These are phyloP conservation scores for Thyatira batis DNA, from an alignment of 2,888 invertebrate species.

Conservation along the genomic window DNA sequence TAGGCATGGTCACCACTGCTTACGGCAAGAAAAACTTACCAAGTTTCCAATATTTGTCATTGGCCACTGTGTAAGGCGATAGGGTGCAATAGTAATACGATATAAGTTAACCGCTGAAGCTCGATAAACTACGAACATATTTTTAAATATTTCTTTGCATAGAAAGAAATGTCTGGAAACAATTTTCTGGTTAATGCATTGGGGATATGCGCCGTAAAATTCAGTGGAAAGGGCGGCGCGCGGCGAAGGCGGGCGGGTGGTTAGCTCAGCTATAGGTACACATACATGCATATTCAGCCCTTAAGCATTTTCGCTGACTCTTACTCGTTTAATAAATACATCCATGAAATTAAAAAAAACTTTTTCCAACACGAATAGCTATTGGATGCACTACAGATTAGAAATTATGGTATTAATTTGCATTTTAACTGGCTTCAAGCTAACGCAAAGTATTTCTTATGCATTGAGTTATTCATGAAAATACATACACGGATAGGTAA, in stretches of 20 bases:
- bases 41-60: too few species aligned
- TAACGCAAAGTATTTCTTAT: background rate
- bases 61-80: too few species aligned
- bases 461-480: background rate
- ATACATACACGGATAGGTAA: background rate
- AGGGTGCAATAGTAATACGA: too few species aligned
- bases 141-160: background rate
- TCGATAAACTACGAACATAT: too few species aligned
- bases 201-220: conserved; percentile 2
- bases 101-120: too few species aligned
- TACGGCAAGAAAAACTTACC: too few species aligned
- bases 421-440: background rate
- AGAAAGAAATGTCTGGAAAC: background rate
- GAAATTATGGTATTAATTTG: background rate
- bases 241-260: conserved; percentile 20
- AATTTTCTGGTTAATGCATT: conserved; percentile 15
- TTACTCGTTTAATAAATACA: conserved; percentile 44
- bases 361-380: conserved; percentile 4
- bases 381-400: background rate
- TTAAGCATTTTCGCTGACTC: conserved; percentile 45
- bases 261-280: background rate
- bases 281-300: conserved; percentile 14
- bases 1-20: too few species aligned
- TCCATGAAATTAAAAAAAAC: conserved; percentile 21
- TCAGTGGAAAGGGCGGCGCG: background rate